Evolutionary conservation across 1,140 invertebrate genomes (phyloP), one percentile per base, ranked within the genome.

Genomic region (Ceratoteleas bidentatus): DNA sequence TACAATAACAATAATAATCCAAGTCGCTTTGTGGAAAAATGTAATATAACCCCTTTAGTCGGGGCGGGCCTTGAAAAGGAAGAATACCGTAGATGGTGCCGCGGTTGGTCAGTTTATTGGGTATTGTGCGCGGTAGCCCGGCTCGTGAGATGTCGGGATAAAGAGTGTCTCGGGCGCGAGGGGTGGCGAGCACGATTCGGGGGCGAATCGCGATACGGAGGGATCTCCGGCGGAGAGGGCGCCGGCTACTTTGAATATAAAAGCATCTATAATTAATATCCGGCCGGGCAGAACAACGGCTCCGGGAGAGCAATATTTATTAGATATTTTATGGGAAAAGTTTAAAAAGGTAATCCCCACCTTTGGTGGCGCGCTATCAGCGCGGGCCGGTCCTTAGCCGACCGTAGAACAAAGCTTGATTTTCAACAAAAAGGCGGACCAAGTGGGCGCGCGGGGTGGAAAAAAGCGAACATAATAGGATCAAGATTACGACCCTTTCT

Each of bases 241-340:
- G 79, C 40, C 70, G 70, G 81, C 85, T 86, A 87, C 87, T 88
- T 89, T 87, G 86, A 88, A 88, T 88, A 86, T 88, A 88, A 89
- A 89, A 88, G 86, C 85, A 84, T 86, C 85, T 89, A 88, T 89
- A 88, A 88, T 90, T 90, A 88, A 88, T 89, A 88, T 85, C 85
- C 86, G 82, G 56, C 65, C 66, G 74, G 70, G 84, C 78, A 69
- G 80, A 85, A 85, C 80, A 86, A 86, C 84, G 84, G 68, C 69
- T 53, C 81, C 50, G 61, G 79, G 81, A 82, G 83, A 82, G 84
- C 85, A 86, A 89, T 90, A 88, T 89, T 90, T 90, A 88, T 88
- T 87, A 88, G 85, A 88, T 85, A 87, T 83, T 89, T 89, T 88
- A 89, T 86, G 81, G 87, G 81, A 58, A 86, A 89, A 89, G 85